phyloP scores from a whole-genome alignment of 1,140 invertebrate species.

The Halotydeus destructor region DNA sequence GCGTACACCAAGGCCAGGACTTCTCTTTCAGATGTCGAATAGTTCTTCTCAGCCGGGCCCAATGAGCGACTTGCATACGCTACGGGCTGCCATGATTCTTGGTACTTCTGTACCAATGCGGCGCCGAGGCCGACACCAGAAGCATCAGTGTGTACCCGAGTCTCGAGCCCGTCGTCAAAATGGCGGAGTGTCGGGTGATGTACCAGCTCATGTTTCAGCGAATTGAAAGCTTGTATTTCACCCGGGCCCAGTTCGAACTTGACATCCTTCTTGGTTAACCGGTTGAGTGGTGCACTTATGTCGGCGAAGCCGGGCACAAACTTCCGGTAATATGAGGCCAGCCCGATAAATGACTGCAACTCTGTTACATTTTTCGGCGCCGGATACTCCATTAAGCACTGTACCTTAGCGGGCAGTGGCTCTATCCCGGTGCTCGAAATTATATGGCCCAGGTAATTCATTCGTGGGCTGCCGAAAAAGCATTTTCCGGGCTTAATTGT shows the following conservation, averaged over 20 bases:
- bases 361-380: constrained; percentile 18
- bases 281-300: not conserved
- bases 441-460: constrained; percentile 15
- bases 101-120: not conserved
- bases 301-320: constrained; percentile 6
- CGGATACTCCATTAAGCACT: constrained; percentile 7
- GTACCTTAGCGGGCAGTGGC: constrained; percentile 13
- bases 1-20: constrained; percentile 24
- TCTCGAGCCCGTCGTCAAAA: not conserved
- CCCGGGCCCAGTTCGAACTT: too few relatives aligned
- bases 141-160: not conserved
- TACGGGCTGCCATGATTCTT: not conserved
- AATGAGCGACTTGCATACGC: constrained; percentile 13
- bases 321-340: constrained; percentile 16
- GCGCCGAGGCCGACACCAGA: not conserved
- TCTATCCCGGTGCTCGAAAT: constrained; percentile 10
- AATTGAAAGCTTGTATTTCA: too few relatives aligned
- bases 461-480: constrained; percentile 5
- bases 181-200: too few relatives aligned
- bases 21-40: constrained; percentile 26
- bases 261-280: not conserved
- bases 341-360: constrained; percentile 26
- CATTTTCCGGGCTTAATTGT: constrained; percentile 15
- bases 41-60: constrained; percentile 21
- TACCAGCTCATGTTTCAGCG: too few relatives aligned